These are phyloP conservation scores for Salmo trutta DNA, from an alignment of 2,797 vertebrate species.

Conservation along the genomic window DNA sequence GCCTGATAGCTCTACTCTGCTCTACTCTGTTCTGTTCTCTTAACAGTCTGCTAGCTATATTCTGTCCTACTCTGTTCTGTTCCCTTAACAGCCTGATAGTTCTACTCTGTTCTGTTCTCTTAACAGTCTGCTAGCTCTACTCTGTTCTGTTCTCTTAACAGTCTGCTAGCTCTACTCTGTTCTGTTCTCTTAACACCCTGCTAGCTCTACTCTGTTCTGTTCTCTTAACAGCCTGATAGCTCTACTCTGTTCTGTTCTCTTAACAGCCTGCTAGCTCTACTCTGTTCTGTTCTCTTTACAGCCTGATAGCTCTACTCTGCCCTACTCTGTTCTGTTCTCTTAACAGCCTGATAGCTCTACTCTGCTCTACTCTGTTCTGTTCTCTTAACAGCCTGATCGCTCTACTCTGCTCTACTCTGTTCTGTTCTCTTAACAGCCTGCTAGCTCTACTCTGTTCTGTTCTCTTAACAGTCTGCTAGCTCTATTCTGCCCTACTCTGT, in stretches of 20 bases:
- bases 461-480: too few species aligned
- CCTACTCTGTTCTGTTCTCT: too few species aligned
- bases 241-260: neutral
- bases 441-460: too few species aligned
- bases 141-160: too few species aligned
- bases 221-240: neutral
- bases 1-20: too few species aligned
- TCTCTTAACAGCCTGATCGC: neutral
- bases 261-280: neutral
- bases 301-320: neutral
- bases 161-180: neutral
- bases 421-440: neutral
- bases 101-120: too few species aligned
- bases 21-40: too few species aligned
- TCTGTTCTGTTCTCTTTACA: too few species aligned
- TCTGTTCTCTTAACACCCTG: too few species aligned
- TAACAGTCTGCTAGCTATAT: neutral
- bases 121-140: neutral
- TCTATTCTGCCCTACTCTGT: neutral
- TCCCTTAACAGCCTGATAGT: neutral
- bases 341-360: neutral
- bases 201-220: too few species aligned
- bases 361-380: too few species aligned
- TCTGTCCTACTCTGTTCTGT: neutral
- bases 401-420: neutral